Evolutionary conservation across 2,888 invertebrate genomes (phyloP), one percentile per base, ranked within the genome.

Genomic region (Diadromus collaris): DNA sequence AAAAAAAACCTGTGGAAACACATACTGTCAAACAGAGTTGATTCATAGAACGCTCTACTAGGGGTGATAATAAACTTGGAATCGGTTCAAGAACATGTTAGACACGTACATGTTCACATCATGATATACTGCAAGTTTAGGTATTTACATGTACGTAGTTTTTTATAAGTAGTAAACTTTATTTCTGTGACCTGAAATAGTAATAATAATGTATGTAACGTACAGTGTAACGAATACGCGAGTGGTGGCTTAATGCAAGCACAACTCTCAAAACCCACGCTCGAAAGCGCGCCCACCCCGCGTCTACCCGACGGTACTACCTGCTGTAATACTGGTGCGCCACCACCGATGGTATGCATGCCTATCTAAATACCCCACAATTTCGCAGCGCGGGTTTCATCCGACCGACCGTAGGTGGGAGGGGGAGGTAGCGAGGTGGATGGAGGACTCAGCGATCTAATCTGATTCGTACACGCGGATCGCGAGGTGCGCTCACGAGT

Each of bases 391-490:
- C 65, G 78, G 70, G 68, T 79, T 81, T 82, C 83, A 79, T 81
- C 83, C 83, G 72, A 61, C 64, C 56, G 81, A 80, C 76, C 79
- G 80, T 60, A 21, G 16, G 38, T 41, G 54, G 7, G 2, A 60
- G 29, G 10, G 38, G 44, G 54, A 16, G 27, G 48, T 48, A 27
- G 56, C 2, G 38, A 4, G 56, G 27, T 21, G 64, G 76, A 64
- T 61, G 56, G 60, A 65, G 64, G 41, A 76, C 64, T 54, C 64
- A 79, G 79, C 84, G 83, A 86, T 87, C 84, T 87, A 86, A 87
- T 87, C 86, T 85, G 85, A 87, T 86, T 84, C 83, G 82, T 85
- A 83, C 85, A 85, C 83, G 85, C 83, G 83, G 81, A 54, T 74
- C 65, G 78, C 64, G 70, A 60, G 76, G 60, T 54, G 78, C 75